Conservation (phyloP, 2,888 invertebrate species). For the Mactromeris polynyma region DNA sequence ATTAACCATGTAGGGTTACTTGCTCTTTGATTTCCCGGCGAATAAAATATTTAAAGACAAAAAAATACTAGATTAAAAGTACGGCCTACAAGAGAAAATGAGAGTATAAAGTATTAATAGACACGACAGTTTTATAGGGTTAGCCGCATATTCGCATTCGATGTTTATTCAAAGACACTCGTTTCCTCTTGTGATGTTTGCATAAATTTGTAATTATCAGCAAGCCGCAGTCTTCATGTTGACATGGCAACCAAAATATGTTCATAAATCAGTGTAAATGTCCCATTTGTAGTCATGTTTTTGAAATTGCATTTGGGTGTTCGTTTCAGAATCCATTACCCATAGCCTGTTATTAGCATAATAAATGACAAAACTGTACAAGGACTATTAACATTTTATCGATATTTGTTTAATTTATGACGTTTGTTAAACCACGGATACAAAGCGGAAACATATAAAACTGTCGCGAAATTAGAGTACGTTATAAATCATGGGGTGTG, state of each 20-base stretch:
- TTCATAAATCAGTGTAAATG: constrained; percentile 33
- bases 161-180: background rate
- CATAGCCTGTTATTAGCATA: constrained; percentile 68
- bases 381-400: constrained; percentile 71
- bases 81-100: background rate
- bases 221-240: background rate
- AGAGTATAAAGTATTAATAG: background rate
- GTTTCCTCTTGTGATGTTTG: background rate
- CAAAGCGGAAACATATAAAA: constrained; percentile 66
- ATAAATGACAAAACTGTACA: constrained; percentile 71
- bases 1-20: background rate
- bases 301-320: constrained; percentile 43
- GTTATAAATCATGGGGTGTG: constrained; percentile 62
- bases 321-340: constrained; percentile 43
- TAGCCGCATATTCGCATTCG: constrained; percentile 8
- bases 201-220: constrained; percentile 19
- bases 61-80: background rate
- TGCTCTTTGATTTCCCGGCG: background rate
- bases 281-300: constrained; percentile 31
- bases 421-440: constrained; percentile 68
- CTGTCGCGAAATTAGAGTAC: constrained; percentile 64
- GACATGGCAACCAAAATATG: constrained; percentile 27
- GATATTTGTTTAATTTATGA: constrained; percentile 70
- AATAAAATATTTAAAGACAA: background rate
- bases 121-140: background rate